A percentile compares a stretch with the other conserved stretches of the same genome.
phyloP scores from a whole-genome alignment of 2,113 vertebrate genomes.

The Scolopax mira region DNA sequence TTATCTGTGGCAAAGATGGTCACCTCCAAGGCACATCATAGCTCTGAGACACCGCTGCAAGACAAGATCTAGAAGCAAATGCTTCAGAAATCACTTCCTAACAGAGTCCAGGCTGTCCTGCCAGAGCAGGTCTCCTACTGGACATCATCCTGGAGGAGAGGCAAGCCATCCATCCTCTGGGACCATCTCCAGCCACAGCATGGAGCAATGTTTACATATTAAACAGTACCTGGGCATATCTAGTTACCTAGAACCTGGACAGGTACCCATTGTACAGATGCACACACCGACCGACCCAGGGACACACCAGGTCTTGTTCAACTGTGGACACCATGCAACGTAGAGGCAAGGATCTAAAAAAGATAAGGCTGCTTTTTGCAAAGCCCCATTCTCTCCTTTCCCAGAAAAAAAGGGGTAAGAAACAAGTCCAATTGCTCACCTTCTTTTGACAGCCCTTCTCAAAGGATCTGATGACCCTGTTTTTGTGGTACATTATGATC shows the following conservation, averaged over 20 bases:
- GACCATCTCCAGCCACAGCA: not conserved
- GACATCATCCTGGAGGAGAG: not conserved
- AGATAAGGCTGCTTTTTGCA: not conserved
- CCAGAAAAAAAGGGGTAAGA: not conserved
- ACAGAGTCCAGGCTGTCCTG: not conserved
- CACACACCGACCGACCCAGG: not conserved
- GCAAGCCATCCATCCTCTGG: not conserved
- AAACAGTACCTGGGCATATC: not conserved
- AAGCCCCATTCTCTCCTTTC: not conserved
- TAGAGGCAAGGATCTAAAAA: not conserved
- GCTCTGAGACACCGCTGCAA: not conserved
- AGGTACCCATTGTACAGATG: not conserved
- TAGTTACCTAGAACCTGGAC: not conserved
- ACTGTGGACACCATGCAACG: not conserved
- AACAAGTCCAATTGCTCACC: slow-evolving; percentile 63
- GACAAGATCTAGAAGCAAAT: not conserved
- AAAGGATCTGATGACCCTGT: slow-evolving; percentile 82
- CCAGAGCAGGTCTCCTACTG: not conserved
- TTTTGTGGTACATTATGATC: slow-evolving; percentile 87
- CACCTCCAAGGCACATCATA: not conserved
- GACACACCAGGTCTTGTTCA: not conserved
- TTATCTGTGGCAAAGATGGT: not conserved
- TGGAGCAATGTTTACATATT: no score
- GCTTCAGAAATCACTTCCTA: not conserved
- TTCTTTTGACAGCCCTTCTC: slow-evolving; percentile 84